Evolutionary conservation across 2,113 vertebrate genomes (phyloP).

Genomic region (Phodopus roborovskii): DNA sequence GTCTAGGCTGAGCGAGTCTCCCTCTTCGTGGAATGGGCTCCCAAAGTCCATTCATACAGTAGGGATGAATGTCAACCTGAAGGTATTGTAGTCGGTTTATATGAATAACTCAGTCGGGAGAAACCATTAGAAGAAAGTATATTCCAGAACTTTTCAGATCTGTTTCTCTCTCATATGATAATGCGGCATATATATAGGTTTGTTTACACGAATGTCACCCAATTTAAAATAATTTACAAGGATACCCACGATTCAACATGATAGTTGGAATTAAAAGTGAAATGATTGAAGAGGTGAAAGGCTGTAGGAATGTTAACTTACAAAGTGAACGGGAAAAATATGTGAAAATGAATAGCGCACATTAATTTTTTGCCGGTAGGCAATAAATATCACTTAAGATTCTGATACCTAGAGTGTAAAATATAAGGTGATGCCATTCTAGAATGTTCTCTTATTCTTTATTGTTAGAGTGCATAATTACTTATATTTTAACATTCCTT

Average conservation of each 20-base stretch:
- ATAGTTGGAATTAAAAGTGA: slow-evolving; percentile 27
- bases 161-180: not conserved
- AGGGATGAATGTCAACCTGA: not conserved
- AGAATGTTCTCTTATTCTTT: slow-evolving; percentile 23
- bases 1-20: too few species aligned
- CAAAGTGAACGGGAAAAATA: not conserved
- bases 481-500: not conserved
- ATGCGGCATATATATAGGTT: not conserved
- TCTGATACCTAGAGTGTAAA: slow-evolving; percentile 41
- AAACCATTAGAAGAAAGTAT: not conserved
- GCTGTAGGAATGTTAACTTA: not conserved
- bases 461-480: not conserved
- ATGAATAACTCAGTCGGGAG: not conserved
- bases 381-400: slow-evolving; percentile 26
- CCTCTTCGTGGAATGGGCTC: too few species aligned
- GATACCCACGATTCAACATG: not conserved
- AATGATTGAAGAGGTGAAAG: not conserved
- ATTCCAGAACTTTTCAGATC: not conserved
- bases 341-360: not conserved
- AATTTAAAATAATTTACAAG: slow-evolving; percentile 39
- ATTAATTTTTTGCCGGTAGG: not conserved
- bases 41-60: too few species aligned
- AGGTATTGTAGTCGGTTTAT: not conserved
- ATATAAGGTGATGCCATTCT: not conserved
- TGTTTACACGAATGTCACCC: not conserved